phyloP scores from a whole-genome alignment of 2,888 invertebrate genomes.

The Caenorhabditis imperialis region DNA sequence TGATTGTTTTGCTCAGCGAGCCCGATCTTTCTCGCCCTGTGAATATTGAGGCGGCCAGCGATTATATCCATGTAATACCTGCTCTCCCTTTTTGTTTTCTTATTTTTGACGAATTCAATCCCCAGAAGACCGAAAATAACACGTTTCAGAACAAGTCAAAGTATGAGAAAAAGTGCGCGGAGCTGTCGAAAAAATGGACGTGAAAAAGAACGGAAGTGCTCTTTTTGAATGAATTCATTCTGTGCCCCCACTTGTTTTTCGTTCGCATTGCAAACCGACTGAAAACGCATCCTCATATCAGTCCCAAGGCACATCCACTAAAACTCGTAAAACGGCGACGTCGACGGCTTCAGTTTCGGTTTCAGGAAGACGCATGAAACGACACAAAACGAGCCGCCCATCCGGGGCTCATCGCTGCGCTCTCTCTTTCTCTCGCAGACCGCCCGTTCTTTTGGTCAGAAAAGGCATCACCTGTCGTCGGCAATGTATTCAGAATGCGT shows the following conservation, averaged over 20 bases:
- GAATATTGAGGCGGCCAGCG: constrained; percentile 45
- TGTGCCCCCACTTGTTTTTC: constrained; percentile 1
- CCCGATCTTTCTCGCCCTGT: constrained; percentile 54
- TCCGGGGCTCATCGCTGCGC: constrained; percentile 33
- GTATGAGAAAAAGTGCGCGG: constrained; percentile 23
- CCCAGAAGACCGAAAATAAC: too few relatives aligned
- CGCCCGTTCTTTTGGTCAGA: neutral
- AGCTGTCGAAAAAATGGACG: constrained; percentile 26
- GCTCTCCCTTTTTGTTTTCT: neutral
- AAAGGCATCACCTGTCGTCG: too few relatives aligned
- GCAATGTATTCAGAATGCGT: too few relatives aligned
- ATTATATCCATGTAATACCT: constrained; percentile 39
- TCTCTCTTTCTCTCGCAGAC: neutral
- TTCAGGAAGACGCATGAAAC: constrained; percentile 30
- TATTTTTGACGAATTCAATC: neutral
- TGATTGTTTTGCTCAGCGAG: constrained; percentile 43
- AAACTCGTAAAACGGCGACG: constrained; percentile 10
- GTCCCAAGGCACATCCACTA: neutral
- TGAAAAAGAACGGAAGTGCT: neutral
- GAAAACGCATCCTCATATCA: constrained; percentile 9
- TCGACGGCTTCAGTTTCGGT: neutral
- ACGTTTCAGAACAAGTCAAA: constrained; percentile 22
- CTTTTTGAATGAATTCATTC: too few relatives aligned
- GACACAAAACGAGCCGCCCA: constrained; percentile 43
- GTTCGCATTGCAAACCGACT: neutral